phyloP scores from a whole-genome alignment of 2,888 invertebrate genomes.

The Zaprionus obscuricornis region DNA sequence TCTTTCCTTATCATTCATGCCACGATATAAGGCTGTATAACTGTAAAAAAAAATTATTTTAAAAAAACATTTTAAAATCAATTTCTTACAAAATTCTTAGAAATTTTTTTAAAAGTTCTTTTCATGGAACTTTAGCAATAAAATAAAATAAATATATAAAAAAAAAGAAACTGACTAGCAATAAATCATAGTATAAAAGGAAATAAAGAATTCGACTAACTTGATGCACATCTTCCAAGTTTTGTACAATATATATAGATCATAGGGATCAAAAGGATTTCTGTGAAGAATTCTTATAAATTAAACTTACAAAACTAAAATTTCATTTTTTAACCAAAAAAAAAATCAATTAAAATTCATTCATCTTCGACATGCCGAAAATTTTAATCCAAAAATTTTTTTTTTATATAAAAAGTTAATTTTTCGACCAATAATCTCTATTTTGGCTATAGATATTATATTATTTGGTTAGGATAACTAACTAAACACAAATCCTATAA shows the following conservation, averaged over 20 bases:
- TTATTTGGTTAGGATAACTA: too few relatives aligned
- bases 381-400: too few relatives aligned
- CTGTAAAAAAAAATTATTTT: constrained; percentile 57
- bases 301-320: constrained; percentile 22
- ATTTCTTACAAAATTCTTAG: too few relatives aligned
- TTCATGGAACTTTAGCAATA: constrained; percentile 63
- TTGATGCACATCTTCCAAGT: constrained; percentile 77
- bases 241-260: constrained; percentile 77
- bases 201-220: constrained; percentile 61
- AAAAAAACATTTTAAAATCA: too few relatives aligned
- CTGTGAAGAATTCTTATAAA: constrained; percentile 63
- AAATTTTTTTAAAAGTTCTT: neutral
- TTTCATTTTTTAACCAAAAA: constrained; percentile 39
- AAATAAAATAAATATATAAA: too few relatives aligned
- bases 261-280: constrained; percentile 74
- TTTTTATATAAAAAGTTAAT: too few relatives aligned
- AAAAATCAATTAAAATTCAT: constrained; percentile 6
- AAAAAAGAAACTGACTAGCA: too few relatives aligned
- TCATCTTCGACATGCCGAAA: too few relatives aligned
- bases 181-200: neutral
- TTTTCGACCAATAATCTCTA: too few relatives aligned
- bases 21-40: constrained; percentile 81
- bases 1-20: constrained; percentile 85
- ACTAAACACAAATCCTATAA: too few relatives aligned
- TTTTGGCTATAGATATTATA: too few relatives aligned